phyloP scores from a whole-genome alignment of 2,113 vertebrate species.

The Hippoglossus stenolepis region DNA sequence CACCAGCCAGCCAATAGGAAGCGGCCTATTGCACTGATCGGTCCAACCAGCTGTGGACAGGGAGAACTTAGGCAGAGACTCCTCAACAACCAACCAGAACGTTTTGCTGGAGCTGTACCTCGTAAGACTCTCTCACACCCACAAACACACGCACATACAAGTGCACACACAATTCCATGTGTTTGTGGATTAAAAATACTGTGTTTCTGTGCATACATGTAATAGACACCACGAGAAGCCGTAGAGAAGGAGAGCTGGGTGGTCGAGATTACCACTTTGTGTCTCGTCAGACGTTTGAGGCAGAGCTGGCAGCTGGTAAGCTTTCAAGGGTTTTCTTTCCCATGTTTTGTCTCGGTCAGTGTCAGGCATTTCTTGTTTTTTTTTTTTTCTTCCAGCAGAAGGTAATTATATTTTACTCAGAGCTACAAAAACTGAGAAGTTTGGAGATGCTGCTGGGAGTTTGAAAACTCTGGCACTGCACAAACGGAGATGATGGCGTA shows the following conservation, averaged over 20 bases:
- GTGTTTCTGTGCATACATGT: conserved; percentile 10
- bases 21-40: conserved; percentile 93
- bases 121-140: conserved; percentile 80
- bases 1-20: conserved; percentile 98
- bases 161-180: neutral
- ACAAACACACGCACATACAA: neutral
- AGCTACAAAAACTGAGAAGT: neutral
- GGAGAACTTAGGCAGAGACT: conserved; percentile 92
- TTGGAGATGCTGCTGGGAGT: no score
- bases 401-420: neutral
- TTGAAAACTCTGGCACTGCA: no score
- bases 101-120: conserved; percentile 92
- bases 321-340: no score
- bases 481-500: no score
- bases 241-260: conserved; percentile 90
- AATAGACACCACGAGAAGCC: conserved; percentile 92
- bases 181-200: neutral
- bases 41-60: conserved; percentile 93
- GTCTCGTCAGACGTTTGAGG: conserved; percentile 93
- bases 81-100: conserved; percentile 89
- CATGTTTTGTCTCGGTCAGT: neutral
- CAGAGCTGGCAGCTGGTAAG: conserved; percentile 90
- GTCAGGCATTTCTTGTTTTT: neutral
- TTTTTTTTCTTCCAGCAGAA: neutral
- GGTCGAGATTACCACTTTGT: conserved; percentile 96